phyloP scores from a whole-genome alignment of 2,113 vertebrate genomes.

The Myocastor coypus region DNA sequence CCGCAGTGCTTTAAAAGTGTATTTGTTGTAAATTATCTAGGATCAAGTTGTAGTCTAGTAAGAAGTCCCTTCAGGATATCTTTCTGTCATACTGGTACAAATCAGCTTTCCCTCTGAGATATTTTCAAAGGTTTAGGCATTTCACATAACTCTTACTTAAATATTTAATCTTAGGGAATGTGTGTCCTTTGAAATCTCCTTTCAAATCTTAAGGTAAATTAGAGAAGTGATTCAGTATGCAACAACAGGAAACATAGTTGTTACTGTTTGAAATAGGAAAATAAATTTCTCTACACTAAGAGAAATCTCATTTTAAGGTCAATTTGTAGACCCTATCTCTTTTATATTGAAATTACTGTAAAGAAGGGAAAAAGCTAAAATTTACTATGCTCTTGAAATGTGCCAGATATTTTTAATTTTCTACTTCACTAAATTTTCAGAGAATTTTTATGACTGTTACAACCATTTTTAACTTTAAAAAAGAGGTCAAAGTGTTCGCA shows the following conservation, averaged over 20 bases:
- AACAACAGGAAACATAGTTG: slow-evolving; percentile 17
- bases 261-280: slow-evolving; percentile 50
- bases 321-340: slow-evolving; percentile 25
- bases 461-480: slow-evolving; percentile 44
- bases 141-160: slow-evolving; percentile 69
- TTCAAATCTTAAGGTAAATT: slow-evolving; percentile 62
- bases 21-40: slow-evolving; percentile 62
- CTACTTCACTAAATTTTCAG: slow-evolving; percentile 42
- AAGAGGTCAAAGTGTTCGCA: slow-evolving; percentile 30
- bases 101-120: slow-evolving; percentile 40
- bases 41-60: slow-evolving; percentile 53
- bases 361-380: slow-evolving; percentile 41
- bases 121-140: slow-evolving; percentile 55
- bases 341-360: slow-evolving; percentile 1
- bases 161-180: slow-evolving; percentile 61
- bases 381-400: neutral
- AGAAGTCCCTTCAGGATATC: slow-evolving; percentile 18
- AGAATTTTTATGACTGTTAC: slow-evolving; percentile 45
- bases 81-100: slow-evolving; percentile 34
- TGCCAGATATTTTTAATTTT: slow-evolving; percentile 38
- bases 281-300: neutral
- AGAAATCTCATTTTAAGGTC: neutral
- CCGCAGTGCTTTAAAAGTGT: slow-evolving; percentile 7
- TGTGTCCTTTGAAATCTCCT: slow-evolving; percentile 25
- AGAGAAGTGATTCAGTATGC: slow-evolving; percentile 43